Evolutionary conservation across 2,888 invertebrate genomes (phyloP), one percentile per base, ranked within the genome.

Genomic region (Oligia strigilis): DNA sequence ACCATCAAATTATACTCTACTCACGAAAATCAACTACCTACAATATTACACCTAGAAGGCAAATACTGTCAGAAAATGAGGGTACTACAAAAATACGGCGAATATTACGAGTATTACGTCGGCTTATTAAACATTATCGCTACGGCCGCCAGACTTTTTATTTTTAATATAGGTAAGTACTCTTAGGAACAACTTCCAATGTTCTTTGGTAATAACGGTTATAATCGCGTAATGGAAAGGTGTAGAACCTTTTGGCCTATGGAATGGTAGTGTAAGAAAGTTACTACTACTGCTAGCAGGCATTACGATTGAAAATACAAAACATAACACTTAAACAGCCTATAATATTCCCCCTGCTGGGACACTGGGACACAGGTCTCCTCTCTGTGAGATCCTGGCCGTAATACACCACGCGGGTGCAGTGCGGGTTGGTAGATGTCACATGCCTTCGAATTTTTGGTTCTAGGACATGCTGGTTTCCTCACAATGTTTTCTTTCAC

Each of bases 61-160:
- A 49, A 66, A 77, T 69, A 78, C 40, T 52, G 23, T 0, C 62
- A 23, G 62, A 43, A 78, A 69, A 78, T 40, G 79, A 79, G 23
- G 79, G 77, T 77, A 66, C 17, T 79, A 55, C 17, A 78, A 69
- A 67, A 78, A 62, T 69, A 78, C 43, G 69, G 23, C 9, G 6
- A 29, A 55, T 62, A 43, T 60, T 67, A 62, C 23, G n/a, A 43
- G 52, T 36, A 43, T 62, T 69, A 69, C 43, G 19, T 62, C 13
- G 13, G 60, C 79, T 78, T 78, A 78, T 69, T 62, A 62, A 69
- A 69, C 67, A 79, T 78, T 79, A 78, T 69, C 62, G 69, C 52
- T 62, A 43, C n/a, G 60, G 52, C 52, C 17, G 36, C 23, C 65
- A 19, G 60, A 17, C 49, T 29, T 49, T 49, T 77, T 60, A 60